Conservation (phyloP, 2,888 invertebrate species). For the Pterostichus madidus region DNA sequence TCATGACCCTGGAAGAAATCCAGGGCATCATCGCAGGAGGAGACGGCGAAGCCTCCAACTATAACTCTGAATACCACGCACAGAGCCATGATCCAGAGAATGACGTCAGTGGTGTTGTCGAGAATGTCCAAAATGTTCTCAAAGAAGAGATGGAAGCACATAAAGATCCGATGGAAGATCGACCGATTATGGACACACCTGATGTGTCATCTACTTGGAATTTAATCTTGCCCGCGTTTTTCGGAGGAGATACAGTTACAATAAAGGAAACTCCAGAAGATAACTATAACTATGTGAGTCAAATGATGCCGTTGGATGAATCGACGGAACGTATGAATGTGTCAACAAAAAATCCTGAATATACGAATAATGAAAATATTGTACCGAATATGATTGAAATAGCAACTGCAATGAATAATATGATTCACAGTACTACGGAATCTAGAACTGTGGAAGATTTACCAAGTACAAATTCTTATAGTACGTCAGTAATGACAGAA, state of each 20-base stretch:
- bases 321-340: slow-evolving; percentile 55
- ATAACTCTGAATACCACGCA: slow-evolving; percentile 74
- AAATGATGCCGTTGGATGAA: slow-evolving; percentile 22
- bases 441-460: slow-evolving; percentile 14
- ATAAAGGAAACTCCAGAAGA: slow-evolving; percentile 39
- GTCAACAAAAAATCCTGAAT: slow-evolving; percentile 44
- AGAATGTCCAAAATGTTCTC: slow-evolving; percentile 90
- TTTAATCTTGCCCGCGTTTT: slow-evolving; percentile 88
- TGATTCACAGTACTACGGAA: slow-evolving; percentile 44
- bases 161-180: slow-evolving; percentile 76
- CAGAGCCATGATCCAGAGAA: slow-evolving; percentile 78
- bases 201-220: slow-evolving; percentile 90
- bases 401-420: slow-evolving; percentile 64
- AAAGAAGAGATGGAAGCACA: slow-evolving; percentile 86
- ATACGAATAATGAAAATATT: slow-evolving; percentile 73
- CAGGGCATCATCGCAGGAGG: slow-evolving; percentile 91
- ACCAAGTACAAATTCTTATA: neutral
- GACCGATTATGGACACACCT: slow-evolving; percentile 83
- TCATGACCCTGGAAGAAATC: slow-evolving; percentile 92
- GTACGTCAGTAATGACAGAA: slow-evolving; percentile 72
- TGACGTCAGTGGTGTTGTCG: slow-evolving; percentile 89
- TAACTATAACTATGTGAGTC: slow-evolving; percentile 1
- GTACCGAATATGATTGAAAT: slow-evolving; percentile 72
- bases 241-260: slow-evolving; percentile 81
- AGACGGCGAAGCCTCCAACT: slow-evolving; percentile 83